Evolutionary conservation across 2,113 vertebrate genomes (phyloP).

Genomic region (Oreochromis tanganicae): DNA sequence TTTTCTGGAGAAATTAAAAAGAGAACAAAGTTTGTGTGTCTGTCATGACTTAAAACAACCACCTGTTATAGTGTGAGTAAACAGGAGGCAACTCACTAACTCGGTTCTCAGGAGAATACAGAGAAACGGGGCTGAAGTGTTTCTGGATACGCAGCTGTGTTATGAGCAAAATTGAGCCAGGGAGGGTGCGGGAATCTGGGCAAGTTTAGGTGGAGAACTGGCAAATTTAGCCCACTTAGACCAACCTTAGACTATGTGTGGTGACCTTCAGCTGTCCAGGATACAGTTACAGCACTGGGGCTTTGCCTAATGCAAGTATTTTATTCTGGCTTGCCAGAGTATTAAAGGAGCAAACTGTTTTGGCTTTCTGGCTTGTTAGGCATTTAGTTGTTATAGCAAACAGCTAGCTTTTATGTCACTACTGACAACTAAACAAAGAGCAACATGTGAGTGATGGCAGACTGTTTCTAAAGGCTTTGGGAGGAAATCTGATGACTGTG

Average conservation of each 20-base stretch:
- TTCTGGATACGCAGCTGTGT: not conserved
- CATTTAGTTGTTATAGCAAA: not conserved
- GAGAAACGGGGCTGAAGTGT: not conserved
- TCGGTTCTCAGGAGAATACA: not conserved
- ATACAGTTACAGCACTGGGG: not conserved
- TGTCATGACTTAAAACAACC: not conserved
- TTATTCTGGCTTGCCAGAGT: not conserved
- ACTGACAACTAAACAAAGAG: not conserved
- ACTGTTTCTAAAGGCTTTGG: conserved; percentile 8
- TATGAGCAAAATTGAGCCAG: not conserved
- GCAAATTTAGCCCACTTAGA: not conserved
- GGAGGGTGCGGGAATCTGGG: rapidly evolving
- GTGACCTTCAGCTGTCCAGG: not conserved
- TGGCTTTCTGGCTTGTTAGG: not conserved
- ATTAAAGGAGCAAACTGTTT: not conserved
- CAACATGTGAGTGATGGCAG: not conserved
- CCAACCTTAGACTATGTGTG: not conserved
- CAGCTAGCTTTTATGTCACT: not conserved
- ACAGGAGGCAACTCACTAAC: not conserved
- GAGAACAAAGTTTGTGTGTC: not conserved
- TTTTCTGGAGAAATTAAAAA: not conserved
- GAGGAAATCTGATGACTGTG: conserved; percentile 1
- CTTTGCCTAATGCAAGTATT: not conserved
- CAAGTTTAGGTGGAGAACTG: not conserved
- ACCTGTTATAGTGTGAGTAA: not conserved